Evolutionary conservation across 2,113 vertebrate genomes (phyloP).

Genomic region (Hippoglossus stenolepis): DNA sequence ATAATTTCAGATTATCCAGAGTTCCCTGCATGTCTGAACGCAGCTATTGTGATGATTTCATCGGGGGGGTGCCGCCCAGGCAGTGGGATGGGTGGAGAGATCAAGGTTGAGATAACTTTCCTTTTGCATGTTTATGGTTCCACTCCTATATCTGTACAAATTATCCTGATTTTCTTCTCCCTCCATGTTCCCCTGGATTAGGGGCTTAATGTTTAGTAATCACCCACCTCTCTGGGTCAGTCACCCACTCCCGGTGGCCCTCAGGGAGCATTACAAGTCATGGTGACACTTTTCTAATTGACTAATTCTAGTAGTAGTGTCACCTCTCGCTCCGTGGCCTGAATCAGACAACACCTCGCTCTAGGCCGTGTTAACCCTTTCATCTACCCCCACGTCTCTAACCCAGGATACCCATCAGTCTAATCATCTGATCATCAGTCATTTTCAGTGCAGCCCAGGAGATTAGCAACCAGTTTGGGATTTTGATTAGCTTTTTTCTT

Average conservation of each 20-base stretch:
- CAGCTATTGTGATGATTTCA: conserved; percentile 15
- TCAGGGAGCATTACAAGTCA: conserved; percentile 4
- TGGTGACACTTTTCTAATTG: conserved; percentile 41
- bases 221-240: background rate
- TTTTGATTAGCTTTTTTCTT: conserved; percentile 9
- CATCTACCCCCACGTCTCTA: conserved; percentile 68
- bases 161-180: background rate
- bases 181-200: conserved; percentile 33
- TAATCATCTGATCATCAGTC: conserved; percentile 56
- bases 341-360: conserved; percentile 29
- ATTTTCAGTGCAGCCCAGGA: background rate
- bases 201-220: conserved; percentile 19
- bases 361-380: conserved; percentile 65
- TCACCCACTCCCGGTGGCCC: background rate
- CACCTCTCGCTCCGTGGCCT: conserved; percentile 35
- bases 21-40: no score
- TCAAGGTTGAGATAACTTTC: conserved; percentile 20
- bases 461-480: background rate
- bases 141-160: conserved; percentile 32
- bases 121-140: conserved; percentile 72
- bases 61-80: background rate
- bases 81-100: conserved; percentile 19
- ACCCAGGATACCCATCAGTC: conserved; percentile 65
- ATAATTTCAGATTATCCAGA: no score
- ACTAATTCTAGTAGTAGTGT: conserved; percentile 54